Percentiles rank a stretch among this genome's conserved stretches.
Evolutionary conservation across 1,140 invertebrate genomes (phyloP).

Genomic region (Drosophila truncata): DNA sequence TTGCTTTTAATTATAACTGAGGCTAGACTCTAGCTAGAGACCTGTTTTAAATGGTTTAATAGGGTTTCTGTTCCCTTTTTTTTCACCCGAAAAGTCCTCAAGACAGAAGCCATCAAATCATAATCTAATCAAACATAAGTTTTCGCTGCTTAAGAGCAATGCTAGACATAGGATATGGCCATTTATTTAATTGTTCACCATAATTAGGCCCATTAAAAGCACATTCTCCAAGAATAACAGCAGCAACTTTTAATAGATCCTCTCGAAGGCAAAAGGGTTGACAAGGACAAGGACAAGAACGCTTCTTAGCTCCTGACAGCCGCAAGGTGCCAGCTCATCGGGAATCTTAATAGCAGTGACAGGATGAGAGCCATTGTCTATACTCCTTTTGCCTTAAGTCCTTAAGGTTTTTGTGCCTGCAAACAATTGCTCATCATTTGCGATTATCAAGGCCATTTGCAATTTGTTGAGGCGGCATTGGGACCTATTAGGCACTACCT

Average conservation of each 20-base stretch:
- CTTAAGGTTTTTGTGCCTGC: slow-evolving; percentile 3
- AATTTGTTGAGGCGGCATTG: slow-evolving; percentile 18
- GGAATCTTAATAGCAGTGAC: background rate
- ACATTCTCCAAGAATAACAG: slow-evolving; percentile 5
- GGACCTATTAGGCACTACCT: slow-evolving; percentile 11
- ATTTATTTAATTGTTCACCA: slow-evolving; percentile 24
- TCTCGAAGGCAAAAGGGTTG: background rate
- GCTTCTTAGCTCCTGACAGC: background rate
- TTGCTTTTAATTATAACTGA: slow-evolving; percentile 68
- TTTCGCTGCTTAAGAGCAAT: slow-evolving; percentile 2
- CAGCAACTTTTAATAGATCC: slow-evolving; percentile 9
- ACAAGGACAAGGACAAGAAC: background rate
- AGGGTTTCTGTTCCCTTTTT: background rate
- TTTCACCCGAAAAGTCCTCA: background rate
- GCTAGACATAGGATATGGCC: background rate
- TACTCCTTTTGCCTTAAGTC: slow-evolving; percentile 3
- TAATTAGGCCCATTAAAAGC: slow-evolving; percentile 25
- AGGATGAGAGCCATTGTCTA: slow-evolving; percentile 11
- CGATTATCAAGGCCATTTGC: slow-evolving; percentile 32
- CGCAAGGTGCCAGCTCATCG: slow-evolving; percentile 8
- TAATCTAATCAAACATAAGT: slow-evolving; percentile 18
- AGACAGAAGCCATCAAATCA: background rate
- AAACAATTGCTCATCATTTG: slow-evolving; percentile 36
- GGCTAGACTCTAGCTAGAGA: slow-evolving; percentile 42
- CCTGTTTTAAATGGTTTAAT: slow-evolving; percentile 9